Conservation (phyloP, 1,140 invertebrate species). For the Ceratosolen solmsi region DNA sequence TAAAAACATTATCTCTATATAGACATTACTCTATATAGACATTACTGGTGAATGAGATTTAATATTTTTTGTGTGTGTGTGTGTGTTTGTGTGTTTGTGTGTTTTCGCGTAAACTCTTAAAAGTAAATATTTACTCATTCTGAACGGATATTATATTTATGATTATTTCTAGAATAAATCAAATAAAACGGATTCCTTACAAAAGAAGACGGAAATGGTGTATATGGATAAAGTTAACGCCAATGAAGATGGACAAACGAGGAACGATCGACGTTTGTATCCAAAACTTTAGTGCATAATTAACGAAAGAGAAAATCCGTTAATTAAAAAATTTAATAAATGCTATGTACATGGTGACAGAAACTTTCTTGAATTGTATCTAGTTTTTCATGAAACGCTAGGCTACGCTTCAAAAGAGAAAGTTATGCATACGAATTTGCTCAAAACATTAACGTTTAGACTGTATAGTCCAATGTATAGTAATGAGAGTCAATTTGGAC, state of each 20-base stretch:
- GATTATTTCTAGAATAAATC: conserved; percentile 14
- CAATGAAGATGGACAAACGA: conserved; percentile 61
- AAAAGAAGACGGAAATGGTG: conserved; percentile 53
- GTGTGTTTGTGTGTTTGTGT: no score
- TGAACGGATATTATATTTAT: no score
- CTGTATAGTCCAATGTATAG: background rate
- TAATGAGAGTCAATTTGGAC: background rate
- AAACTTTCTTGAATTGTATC: background rate
- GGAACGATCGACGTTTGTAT: conserved; percentile 63
- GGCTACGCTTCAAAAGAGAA: background rate
- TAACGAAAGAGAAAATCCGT: background rate
- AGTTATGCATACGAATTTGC: background rate
- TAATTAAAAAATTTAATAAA: conserved; percentile 13
- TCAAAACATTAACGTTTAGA: background rate
- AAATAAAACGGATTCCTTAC: background rate
- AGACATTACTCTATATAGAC: no score
- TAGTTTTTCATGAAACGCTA: background rate
- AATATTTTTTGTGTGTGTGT: no score
- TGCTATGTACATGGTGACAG: background rate
- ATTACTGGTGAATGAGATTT: no score
- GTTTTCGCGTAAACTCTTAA: no score
- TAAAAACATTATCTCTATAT: no score
- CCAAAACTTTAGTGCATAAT: conserved; percentile 56
- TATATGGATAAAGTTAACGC: conserved; percentile 62
- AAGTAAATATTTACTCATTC: no score